A percentile compares a stretch with the other conserved stretches of the same genome.
Evolutionary conservation across 1,140 invertebrate genomes (phyloP).

Genomic region (Anoplophora glabripennis): DNA sequence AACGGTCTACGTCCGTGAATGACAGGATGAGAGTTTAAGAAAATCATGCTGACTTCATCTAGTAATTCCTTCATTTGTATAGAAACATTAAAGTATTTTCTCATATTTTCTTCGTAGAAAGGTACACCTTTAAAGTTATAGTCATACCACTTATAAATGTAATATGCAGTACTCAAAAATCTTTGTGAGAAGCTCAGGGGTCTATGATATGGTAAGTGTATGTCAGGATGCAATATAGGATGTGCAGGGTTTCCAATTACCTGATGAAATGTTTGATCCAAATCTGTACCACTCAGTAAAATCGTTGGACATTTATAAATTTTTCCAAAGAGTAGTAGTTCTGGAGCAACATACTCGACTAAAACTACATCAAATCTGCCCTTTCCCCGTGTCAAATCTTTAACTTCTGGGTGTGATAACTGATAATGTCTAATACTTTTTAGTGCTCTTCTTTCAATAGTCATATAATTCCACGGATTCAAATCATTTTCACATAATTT

Average conservation of each 20-base stretch:
- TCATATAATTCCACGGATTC: too few relatives aligned
- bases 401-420: background rate
- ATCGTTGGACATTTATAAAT: too few relatives aligned
- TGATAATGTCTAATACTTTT: background rate
- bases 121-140: background rate
- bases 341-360: too few relatives aligned
- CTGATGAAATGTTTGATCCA: conserved; percentile 27
- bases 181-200: conserved; percentile 48
- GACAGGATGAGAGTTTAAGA: conserved; percentile 52
- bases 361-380: conserved; percentile 19
- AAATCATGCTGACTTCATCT: conserved; percentile 52
- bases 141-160: conserved; percentile 11
- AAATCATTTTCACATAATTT: too few relatives aligned
- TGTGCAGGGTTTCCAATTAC: conserved; percentile 49
- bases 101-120: conserved; percentile 41
- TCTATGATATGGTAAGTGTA: conserved; percentile 36
- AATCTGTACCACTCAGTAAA: too few relatives aligned
- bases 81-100: conserved; percentile 47
- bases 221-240: conserved; percentile 48
- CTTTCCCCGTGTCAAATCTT: background rate
- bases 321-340: too few relatives aligned
- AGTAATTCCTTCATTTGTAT: conserved; percentile 50
- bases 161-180: conserved; percentile 30
- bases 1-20: conserved; percentile 41
- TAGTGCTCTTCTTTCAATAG: too few relatives aligned